Conservation (phyloP, 2,113 vertebrate species). For the Albula glossodonta region DNA sequence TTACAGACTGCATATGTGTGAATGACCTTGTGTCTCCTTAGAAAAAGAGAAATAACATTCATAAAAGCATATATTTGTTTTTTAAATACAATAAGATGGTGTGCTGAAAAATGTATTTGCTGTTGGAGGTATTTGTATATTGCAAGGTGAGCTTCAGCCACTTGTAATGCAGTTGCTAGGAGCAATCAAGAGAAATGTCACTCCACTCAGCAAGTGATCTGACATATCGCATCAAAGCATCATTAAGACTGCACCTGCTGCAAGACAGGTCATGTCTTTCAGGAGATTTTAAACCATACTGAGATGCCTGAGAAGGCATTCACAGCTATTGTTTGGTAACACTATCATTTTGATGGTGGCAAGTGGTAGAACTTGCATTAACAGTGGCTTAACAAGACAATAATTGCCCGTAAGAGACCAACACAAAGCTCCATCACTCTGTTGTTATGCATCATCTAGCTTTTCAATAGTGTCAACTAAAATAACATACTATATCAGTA, state of each 20-base stretch:
- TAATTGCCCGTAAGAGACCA: not conserved
- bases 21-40: conserved; percentile 23
- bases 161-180: conserved; percentile 72
- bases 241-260: conserved; percentile 90
- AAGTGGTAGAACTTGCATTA: not conserved
- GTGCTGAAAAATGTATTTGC: conserved; percentile 46
- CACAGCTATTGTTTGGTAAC: conserved; percentile 37
- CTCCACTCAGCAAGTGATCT: conserved; percentile 93
- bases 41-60: conserved; percentile 29
- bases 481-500: no score
- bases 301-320: conserved; percentile 69
- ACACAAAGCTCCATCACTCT: no score
- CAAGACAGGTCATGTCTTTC: conserved; percentile 76
- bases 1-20: conserved; percentile 33
- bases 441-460: no score
- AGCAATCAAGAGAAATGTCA: conserved; percentile 88
- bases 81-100: conserved; percentile 34
- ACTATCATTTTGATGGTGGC: conserved; percentile 27
- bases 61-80: conserved; percentile 25
- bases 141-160: conserved; percentile 52
- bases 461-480: no score
- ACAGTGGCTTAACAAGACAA: not conserved
- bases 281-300: conserved; percentile 71
- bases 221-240: conserved; percentile 97
- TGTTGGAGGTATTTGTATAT: conserved; percentile 50